Base-by-base conservation (phyloP, 2,113 vertebrate species). In the Gnathonemus longibarbis region DNA sequence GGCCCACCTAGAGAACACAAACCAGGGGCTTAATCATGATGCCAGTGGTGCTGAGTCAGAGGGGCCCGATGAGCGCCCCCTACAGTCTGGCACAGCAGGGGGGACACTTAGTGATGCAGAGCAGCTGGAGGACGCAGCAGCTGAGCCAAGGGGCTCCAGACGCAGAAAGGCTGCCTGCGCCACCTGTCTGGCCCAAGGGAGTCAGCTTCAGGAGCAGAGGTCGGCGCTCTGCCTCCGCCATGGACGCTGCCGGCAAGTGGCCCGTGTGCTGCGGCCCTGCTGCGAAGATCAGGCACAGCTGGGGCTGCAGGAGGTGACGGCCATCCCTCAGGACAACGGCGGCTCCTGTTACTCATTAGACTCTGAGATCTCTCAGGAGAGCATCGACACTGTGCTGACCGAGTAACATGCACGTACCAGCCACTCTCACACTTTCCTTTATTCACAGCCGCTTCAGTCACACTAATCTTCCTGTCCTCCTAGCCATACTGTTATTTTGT, bases 141-240 rank as follows among this genome's bases (percentile, higher is more conserved):
- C 97, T 1, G 98, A 99, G 91, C 92, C 98, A 91, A 96, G 97
- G 94, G 74, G 88, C 74, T 84, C 88, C 9, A 96, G 98, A 13
- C 98, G 98, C 92, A 96, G 98, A 58, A 99, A 98, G 94, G 94
- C 98, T 70, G 95, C 94, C 80, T 99, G 98, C 91, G 96, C 95
- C 0, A 93, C 99, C 80, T 99, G 98, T 74, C 99, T 98, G 89
- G 94, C 96, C 56, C 97, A 97, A 48, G 97, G 98, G 94, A 97
- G 97, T 91, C 97, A 97, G 91, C 95, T 99, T 92, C 96, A 98
- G 53, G 98, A 99, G 90, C 98, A 99, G 35, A 98, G 97, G 86
- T 95, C 97, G 10, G 95, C 96, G 88, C 97, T 96, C 88, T 94
- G 95, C n/a, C 92, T 95, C 92, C 96, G 95, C 90, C 97, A 97